Evolutionary conservation across 2,888 invertebrate species (phyloP), one percentile per base, ranked within the genome.

Genomic region (Metalampra italica): DNA sequence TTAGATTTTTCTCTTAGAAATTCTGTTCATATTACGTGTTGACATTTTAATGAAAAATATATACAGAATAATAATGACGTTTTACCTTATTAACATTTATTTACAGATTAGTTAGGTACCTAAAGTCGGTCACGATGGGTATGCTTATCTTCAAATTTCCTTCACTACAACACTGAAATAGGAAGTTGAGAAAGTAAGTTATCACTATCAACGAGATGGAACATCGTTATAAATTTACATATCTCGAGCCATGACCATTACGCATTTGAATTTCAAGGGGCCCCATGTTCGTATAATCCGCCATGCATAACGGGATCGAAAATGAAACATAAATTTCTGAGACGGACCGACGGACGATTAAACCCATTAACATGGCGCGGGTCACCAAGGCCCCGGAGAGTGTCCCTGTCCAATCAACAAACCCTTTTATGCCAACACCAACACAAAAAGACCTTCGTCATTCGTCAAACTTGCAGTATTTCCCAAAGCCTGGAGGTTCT

Each of bases 281-380:
- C 68, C 68, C 40, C 15, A 22, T 38, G 37, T 64, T 66, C 74
- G 69, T 71, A 79, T 87, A 85, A 87, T 86, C 86, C 87, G 52
- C 68, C 73, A 71, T 72, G 80, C 81, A 80, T 86, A 88, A 86
- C 81, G 78, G 84, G 85, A 89, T 88, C 86, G 85, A 87, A 86
- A 88, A 89, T 88, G 86, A 87, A 86, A 86, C 89, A 88, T 89
- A 89, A 89, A 88, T 88, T 82, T 82, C 69, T 66, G 68, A 76
- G 78, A 82, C 75, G 81, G 82, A 86, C 85, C 79, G 75, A 72
- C 75, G 71, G 78, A 75, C 87, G 83, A 89, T 89, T 89, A 88
- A 86, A 74, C 75, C 85, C 82, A 89, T 89, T 89, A 89, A 88
- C 88, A 80, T 75, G 75, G 75, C 68, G 66, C 76, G 78, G 82